Evolutionary conservation across 2,113 vertebrate genomes (phyloP), one percentile per base, ranked within the genome.

Genomic region (Nannobrachium achirus): DNA sequence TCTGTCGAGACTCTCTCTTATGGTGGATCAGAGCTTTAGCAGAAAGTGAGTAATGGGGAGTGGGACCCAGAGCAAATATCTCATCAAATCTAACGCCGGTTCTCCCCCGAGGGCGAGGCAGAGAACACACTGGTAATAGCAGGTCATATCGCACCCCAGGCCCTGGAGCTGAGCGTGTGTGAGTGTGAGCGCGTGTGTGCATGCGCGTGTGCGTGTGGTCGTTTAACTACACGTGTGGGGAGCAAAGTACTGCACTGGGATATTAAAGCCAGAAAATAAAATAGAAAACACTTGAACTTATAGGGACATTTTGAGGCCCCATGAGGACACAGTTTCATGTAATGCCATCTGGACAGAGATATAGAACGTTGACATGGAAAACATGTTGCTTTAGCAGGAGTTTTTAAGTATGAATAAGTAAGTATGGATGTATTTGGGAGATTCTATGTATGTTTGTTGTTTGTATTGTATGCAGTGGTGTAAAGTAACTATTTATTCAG

Each of bases 61-160:
- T 61, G 73, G 71, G 83, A 78, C 75, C 56, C 56, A 78, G 77
- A 84, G 69, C 77, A 85, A 90, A 89, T 83, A 81, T 78, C 80
- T 89, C 73, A 86, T 88, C 73, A 83, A 84, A 86, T 66, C 66
- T 57, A 78, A 83, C 87, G 71, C 66, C 6, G 25, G 1, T 33
- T 5, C 73, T 80, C 79, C 77, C 69, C 59, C 80, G 85, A 16
- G 75, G 83, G 79, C 82, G 63, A 69, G 74, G 56, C 80, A 65
- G 75, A 80, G 74, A 81, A 84, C 81, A 75, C 81, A 77, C 60
- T 80, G 25, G 75, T 86, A 82, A 86, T 84, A 83, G 82, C 45
- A 59, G 42, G 64, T 66, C 5, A 63, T 56, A 71, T 56, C 76
- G 66, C 56, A 46, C 49, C 55, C 60, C 10, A 51, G 46, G 60